Base-by-base conservation (phyloP, 2,888 invertebrate genomes). In the Crioceris asparagi region DNA sequence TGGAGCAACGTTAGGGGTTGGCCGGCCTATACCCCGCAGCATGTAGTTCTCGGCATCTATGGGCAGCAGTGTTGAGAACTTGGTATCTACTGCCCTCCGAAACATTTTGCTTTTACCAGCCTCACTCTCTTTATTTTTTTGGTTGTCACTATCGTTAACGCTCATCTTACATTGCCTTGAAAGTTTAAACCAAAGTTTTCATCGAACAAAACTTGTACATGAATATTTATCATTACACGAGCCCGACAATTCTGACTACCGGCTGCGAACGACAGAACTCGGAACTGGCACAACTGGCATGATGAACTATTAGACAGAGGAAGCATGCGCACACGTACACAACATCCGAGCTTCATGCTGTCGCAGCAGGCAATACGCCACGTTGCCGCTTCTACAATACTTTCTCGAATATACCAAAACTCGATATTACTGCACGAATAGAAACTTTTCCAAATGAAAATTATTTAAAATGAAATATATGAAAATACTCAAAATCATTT, bases 21-120 rank as follows among this genome's bases (percentile, higher is more conserved):
- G 52, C 44, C 54, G 55, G 51, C 60, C 57, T 36, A 64, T 59
- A 42, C 64, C 65, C 47, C 67, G 64, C 47, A 69, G 52, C 68
- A 70, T 69, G 56, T 71, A 71, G 54, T 71, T 71, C 49, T 69
- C 68, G 36, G 66, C 59, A 59, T 70, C 70, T 45, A 70, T 63
- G 54, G 52, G 52, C 55, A 53, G 53, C 51, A 53, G 48, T 47
- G 52, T 51, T 44, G 53, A 50, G 35, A 47, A 47, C 47, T 54
- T 53, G 40, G 45, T 46, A 41, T 53, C 58, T 47, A 45, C 57
- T 60, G 44, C 64, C 62, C 59, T 52, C 49, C 60, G 53, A 59
- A 59, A 54, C 61, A 60, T 59, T 49, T 50, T 51, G 40, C 40
- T 43, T 37, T 39, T 46, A 32, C 36, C 43, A 37, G 32, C 29